These are phyloP conservation scores for Myotis brandtii DNA, from an alignment of 2,113 vertebrate species.

Conservation along the genomic window DNA sequence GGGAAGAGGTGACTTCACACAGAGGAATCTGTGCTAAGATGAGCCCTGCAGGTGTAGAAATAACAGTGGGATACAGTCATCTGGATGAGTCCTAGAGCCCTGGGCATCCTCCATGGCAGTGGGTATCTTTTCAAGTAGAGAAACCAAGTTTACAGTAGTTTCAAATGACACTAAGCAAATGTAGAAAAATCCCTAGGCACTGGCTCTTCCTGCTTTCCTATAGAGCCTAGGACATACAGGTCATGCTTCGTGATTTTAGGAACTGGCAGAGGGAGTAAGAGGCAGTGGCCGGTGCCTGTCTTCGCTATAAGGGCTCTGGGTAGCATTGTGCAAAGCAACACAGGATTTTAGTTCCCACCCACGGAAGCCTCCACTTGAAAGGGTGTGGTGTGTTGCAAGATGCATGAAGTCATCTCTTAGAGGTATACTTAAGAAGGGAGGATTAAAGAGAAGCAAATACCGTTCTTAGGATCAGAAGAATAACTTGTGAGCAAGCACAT, in stretches of 20 bases:
- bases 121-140: not conserved
- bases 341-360: slow-evolving; percentile 48
- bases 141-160: not conserved
- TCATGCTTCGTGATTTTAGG: not conserved
- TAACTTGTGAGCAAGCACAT: not conserved
- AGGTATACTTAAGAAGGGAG: slow-evolving; percentile 38
- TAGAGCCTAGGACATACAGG: not conserved
- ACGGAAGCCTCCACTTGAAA: slow-evolving; percentile 60
- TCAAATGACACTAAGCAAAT: not conserved
- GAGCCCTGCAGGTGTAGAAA: not conserved
- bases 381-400: slow-evolving; percentile 74
- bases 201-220: not conserved
- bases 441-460: slow-evolving; percentile 58
- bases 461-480: not conserved
- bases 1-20: not conserved
- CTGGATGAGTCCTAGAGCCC: not conserved
- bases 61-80: not conserved
- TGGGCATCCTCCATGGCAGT: not conserved
- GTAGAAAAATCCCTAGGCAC: not conserved
- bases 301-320: not conserved
- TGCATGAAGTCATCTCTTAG: slow-evolving; percentile 69
- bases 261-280: not conserved
- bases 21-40: not conserved
- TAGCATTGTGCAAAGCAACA: not conserved
- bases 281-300: not conserved